Evolutionary conservation across 1,140 invertebrate species (phyloP), one percentile per base, ranked within the genome.

Genomic region (Lineus longissimus): DNA sequence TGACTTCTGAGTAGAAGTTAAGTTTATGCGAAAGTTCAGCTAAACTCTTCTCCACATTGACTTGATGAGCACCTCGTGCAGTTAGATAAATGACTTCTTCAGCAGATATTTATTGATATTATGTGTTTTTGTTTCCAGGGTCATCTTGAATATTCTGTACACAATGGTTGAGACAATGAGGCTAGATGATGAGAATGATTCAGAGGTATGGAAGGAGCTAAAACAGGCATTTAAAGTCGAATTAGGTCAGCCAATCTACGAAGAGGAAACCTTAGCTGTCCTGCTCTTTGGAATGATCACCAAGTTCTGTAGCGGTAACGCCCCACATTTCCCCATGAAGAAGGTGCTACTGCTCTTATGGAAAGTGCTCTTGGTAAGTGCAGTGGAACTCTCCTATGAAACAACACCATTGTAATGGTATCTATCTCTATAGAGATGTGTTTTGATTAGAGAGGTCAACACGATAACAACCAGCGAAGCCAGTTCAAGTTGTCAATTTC

Each of bases 311-410:
- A 94, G 92, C 74, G 94, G 94, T 0, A 88, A 90, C 43, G 91
- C 93, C 13, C 92, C 94, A 51, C 93, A 97, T 84, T 97, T 96
- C 84, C 95, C 95, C 17, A 97, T 98, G 87, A 97, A 96, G 79
- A 98, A 98, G 85, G 91, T 98, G 59, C 82, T 98, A 29, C 81
- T 98, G n/a, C 81, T 98, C 1, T 77, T 98, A 15, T 98, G 96
- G 96, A 98, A 98, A 85, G 86, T 94, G 2, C 87, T 97, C 51
- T 82, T 98, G 57, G 81, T 85, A 69, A 73, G 70, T 67, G 15
- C 6, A 36, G 33, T 36, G 33, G 15, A 36, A n/a, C n/a, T n/a
- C n/a, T n/a, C n/a, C n/a, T n/a, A n/a, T 43, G n/a, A 11, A 17
- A 13, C 15, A 1, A 13, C 29, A 30, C 19, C n/a, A n/a, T n/a